These are phyloP conservation scores for Ameiurus melas DNA, from an alignment of 2,113 vertebrate species.

Conservation along the genomic window DNA sequence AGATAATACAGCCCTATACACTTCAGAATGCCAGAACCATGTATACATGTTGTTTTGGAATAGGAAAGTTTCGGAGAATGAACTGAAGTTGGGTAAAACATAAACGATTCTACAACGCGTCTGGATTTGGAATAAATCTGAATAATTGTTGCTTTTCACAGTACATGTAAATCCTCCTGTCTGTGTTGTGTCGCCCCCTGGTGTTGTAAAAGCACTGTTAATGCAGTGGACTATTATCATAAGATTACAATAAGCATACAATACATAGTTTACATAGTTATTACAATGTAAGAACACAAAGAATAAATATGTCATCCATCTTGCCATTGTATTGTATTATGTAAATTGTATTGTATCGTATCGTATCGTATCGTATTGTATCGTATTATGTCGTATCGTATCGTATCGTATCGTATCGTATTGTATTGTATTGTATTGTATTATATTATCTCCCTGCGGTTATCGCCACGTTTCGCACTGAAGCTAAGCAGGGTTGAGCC, in stretches of 20 bases:
- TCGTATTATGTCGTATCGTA: too few species aligned
- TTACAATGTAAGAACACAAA: background rate
- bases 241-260: background rate
- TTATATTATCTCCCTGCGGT: too few species aligned
- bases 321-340: too few species aligned
- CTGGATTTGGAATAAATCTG: background rate
- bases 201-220: background rate
- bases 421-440: too few species aligned
- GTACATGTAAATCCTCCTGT: too few species aligned
- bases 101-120: background rate
- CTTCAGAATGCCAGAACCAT: background rate
- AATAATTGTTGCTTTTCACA: background rate
- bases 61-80: background rate
- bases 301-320: background rate
- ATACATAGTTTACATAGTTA: background rate
- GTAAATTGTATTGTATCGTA: too few species aligned
- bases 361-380: too few species aligned
- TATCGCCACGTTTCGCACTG: too few species aligned
- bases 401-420: too few species aligned
- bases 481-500: too few species aligned
- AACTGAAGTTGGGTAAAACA: background rate
- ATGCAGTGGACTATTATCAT: background rate
- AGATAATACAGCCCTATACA: background rate
- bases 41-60: background rate
- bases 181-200: background rate